Base-by-base conservation (phyloP, 1,140 invertebrate species). In the Sinonovacula constricta region DNA sequence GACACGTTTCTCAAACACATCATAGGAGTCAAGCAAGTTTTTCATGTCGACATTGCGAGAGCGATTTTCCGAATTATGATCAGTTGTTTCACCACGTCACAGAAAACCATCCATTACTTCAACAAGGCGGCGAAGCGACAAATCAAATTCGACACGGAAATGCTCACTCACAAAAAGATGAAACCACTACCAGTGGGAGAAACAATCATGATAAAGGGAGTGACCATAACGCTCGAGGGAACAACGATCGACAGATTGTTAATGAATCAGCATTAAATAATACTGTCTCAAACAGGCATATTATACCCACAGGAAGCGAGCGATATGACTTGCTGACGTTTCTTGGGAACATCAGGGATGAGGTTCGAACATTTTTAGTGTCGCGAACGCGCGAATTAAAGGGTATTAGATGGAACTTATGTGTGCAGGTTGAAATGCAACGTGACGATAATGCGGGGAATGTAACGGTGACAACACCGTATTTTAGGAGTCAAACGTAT, bases 401-500 rank as follows among this genome's bases (percentile, higher is more conserved):
- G n/a, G 60, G 60, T 10, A 63, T 63, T 10, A 63, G 39, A 34
- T 63, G 30, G 30, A 63, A 63, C 22, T 39, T 63, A 33, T 63
- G 60, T 22, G 60, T 63, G n/a, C 30, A 63, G 26, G 60, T 63
- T 2, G 60, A 63, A 34, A 33, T 63, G 60, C 60, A 63, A 34
- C 28, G 60, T 22, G 60, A 63, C 30, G 31, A 33, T 33, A 34
- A 26, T 28, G 22, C 18, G 60, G n/a, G n/a, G n/a, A n/a, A 63
- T n/a, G 24, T 2, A n/a, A 18, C 24, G 30, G n/a, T 12, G 12
- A 31, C 66, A 31, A 26, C 45, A 4, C 66, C 66, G 26, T 54
- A n/a, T 68, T 68, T 53, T 54, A 53, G 66, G 54, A 68, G 66
- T 54, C 45, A 31, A 2, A 68, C 45, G 10, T 67, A 51, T 51